Evolutionary conservation across 2,113 vertebrate genomes (phyloP), one percentile per base, ranked within the genome.

Genomic region (Erinaceus europaeus): DNA sequence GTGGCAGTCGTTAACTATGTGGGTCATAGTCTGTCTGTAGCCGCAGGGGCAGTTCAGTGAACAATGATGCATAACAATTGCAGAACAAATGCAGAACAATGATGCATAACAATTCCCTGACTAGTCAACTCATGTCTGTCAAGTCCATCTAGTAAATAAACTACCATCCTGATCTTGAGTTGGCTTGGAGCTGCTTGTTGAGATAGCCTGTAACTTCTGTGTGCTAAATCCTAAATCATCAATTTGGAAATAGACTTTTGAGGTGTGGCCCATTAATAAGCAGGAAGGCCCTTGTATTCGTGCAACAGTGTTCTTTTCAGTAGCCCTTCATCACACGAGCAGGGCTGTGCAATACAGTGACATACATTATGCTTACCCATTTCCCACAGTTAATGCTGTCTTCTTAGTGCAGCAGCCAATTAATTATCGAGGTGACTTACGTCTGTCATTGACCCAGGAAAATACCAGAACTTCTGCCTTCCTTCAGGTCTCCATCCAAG

Each of bases 381-480:
- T 44, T 55, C n/a, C 10, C 65, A 29, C 34, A 18, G 5, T 42
- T 25, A 23, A 40, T 29, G 52, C 13, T 42, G 9, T 69, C 0
- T 29, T 7, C 13, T 25, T 73, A 64, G 14, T 50, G 68, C 4
- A 36, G 57, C 25, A 48, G 9, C 15, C n/a, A 79, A 0, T 50
- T 32, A 44, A n/a, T 62, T 64, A 11, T 32, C 23, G 52, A 82
- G 7, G 8, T 67, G 25, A 5, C 18, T 34, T 32, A 1, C 4
- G 52, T 42, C 40, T 6, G 0, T 38, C 21, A 12, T 7, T 61
- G 36, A 29, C 27, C 27, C n/a, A 13, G 36, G 29, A 34, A 3
- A 4, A 4, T 9, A 9, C 2, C 0, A 21, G 32, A 4, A 18
- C 42, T 38, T 53, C 21, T 18, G 13, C 25, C 34, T 62, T 44